Base-by-base conservation (phyloP, 2,888 invertebrate species). In the Malthinus flaveolus region DNA sequence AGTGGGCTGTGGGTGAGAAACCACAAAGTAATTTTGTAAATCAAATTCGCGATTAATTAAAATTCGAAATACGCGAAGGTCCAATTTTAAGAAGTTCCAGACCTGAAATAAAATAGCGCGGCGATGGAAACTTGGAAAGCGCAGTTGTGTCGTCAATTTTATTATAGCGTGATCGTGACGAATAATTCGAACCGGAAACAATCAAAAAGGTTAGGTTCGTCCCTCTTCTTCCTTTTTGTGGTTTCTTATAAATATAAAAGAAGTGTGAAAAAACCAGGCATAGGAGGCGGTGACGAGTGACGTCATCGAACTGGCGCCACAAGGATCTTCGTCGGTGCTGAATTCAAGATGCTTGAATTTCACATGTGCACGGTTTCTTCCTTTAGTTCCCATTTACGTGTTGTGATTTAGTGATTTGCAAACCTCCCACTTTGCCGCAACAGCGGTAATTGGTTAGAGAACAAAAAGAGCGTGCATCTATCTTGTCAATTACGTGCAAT, bases 401-500 rank as follows among this genome's bases (percentile, higher is more conserved):
- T 45, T 49, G 64, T 64, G 66, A 64, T 64, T 64, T 64, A 64
- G 61, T 62, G 64, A 64, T 66, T 65, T 54, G 64, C 66, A 62
- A 63, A 62, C 64, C 66, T 64, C 66, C 66, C 64, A 66, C 54
- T 57, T 61, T 45, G 52, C 53, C 49, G 49, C 49, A 34, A 50
- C 50, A 42, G 49, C 49, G 11, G 54, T 63, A 61, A 61, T 61
- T 63, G 63, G 61, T 23, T 23, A 61, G 53, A 56, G 45, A 48
- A 63, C 31, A 49, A 52, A 61, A 61, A 61, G 59, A 59, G 45
- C 63, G 64, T 62, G 65, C 68, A 69, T 71, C 68, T 71, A 71
- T 73, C 71, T 72, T 71, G 71, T 72, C 74, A 74, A 74, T 73
- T 74, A 72, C 67, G 63, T 68, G 72, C 71, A 74, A 73, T 74